phyloP scores from a whole-genome alignment of 2,888 invertebrate genomes.

The Polydesmus complanatus region DNA sequence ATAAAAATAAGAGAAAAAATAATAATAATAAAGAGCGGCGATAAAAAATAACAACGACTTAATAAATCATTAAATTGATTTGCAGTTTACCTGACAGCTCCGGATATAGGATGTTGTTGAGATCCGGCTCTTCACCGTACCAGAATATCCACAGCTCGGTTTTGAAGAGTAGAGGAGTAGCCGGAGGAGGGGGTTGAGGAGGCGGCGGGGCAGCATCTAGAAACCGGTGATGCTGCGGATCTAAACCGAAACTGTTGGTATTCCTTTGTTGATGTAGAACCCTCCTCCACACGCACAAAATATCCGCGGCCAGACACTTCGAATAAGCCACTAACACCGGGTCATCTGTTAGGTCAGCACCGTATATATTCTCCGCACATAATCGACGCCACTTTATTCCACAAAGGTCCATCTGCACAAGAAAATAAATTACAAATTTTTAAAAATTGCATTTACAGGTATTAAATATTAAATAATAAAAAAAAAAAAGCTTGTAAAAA shows the following conservation, averaged over 20 bases:
- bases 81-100: constrained; percentile 84
- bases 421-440: constrained; percentile 23
- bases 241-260: background rate
- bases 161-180: constrained; percentile 37
- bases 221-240: constrained; percentile 15
- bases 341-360: constrained; percentile 56
- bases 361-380: constrained; percentile 56
- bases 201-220: constrained; percentile 19
- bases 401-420: constrained; percentile 95
- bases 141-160: constrained; percentile 99
- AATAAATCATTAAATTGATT: too few relatives aligned
- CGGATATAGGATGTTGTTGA: constrained; percentile 65
- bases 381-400: constrained; percentile 98
- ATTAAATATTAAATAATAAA: constrained; percentile 14
- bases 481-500: constrained; percentile 20
- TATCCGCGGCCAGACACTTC: constrained; percentile 74
- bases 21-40: too few relatives aligned
- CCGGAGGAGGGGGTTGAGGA: constrained; percentile 17
- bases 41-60: too few relatives aligned
- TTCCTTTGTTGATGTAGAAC: constrained; percentile 39
- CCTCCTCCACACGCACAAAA: constrained; percentile 95
- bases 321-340: constrained; percentile 82
- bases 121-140: constrained; percentile 95
- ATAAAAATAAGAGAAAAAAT: too few relatives aligned
- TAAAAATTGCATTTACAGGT: background rate